Evolutionary conservation across 2,888 invertebrate genomes (phyloP).

Genomic region (Agonopterix heracliana): DNA sequence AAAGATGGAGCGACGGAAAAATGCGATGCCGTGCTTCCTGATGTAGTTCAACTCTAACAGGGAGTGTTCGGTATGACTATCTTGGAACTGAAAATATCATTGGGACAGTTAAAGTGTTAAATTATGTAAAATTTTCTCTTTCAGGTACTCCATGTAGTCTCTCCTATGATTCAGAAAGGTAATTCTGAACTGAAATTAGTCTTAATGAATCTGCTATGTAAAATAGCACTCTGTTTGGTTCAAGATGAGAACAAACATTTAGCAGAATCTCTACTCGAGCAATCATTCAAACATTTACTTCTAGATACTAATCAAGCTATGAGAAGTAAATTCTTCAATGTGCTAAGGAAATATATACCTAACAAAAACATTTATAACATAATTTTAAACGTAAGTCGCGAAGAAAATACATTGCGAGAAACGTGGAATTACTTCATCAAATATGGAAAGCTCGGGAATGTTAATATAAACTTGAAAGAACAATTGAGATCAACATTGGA

Average conservation of each 20-base stretch:
- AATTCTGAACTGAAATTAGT: conserved; percentile 39
- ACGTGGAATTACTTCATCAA: conserved; percentile 21
- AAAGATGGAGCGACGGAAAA: too few relatives aligned
- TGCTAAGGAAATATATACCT: conserved; percentile 16
- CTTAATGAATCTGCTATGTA: conserved; percentile 37
- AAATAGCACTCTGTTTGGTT: conserved; percentile 26
- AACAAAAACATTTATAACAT: conserved; percentile 25
- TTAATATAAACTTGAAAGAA: conserved; percentile 17
- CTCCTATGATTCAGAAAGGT: conserved; percentile 31
- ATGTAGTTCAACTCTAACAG: too few relatives aligned
- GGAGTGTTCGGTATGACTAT: too few relatives aligned
- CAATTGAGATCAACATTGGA: conserved; percentile 18
- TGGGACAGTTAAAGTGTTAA: too few relatives aligned
- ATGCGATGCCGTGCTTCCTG: too few relatives aligned
- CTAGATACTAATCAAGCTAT: conserved; percentile 26
- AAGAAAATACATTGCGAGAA: conserved; percentile 24
- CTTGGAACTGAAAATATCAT: too few relatives aligned
- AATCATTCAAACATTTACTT: conserved; percentile 29
- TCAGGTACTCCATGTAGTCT: conserved; percentile 46
- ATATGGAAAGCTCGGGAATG: conserved; percentile 10
- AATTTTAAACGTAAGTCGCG: conserved; percentile 22
- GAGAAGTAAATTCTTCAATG: conserved; percentile 26
- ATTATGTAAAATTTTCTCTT: background rate
- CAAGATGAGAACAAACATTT: conserved; percentile 25
- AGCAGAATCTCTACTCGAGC: conserved; percentile 21